Conservation (phyloP, 2,113 vertebrate genomes). For the Ondatra zibethicus region DNA sequence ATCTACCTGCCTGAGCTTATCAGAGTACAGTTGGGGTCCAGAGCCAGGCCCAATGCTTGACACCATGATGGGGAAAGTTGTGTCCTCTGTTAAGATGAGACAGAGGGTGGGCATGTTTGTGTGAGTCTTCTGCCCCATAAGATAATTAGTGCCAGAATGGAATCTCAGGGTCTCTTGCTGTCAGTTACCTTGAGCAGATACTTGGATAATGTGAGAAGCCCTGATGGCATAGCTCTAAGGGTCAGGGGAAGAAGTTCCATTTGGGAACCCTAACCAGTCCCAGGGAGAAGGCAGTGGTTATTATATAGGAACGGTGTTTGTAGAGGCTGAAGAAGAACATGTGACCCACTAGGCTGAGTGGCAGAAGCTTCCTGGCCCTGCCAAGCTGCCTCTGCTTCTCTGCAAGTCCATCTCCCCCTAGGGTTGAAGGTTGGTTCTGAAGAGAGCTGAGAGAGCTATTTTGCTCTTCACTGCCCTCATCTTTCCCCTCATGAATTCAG, state of each 20-base stretch:
- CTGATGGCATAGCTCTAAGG: not conserved
- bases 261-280: not conserved
- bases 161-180: not conserved
- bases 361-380: not conserved
- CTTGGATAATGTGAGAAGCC: not conserved
- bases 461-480: not conserved
- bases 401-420: not conserved
- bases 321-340: not conserved
- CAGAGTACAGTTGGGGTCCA: not conserved
- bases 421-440: not conserved
- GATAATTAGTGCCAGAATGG: not conserved
- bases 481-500: not conserved
- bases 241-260: not conserved
- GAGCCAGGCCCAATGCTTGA: not conserved
- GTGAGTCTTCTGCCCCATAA: not conserved
- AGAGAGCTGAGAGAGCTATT: not conserved
- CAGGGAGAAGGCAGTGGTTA: not conserved
- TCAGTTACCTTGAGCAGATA: accelerated
- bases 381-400: not conserved
- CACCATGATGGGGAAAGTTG: not conserved
- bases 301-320: not conserved
- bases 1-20: not conserved
- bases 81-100: not conserved
- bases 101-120: not conserved
- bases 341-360: not conserved